Base-by-base conservation (phyloP, 2,888 invertebrate species). In the Tetropium fuscum region DNA sequence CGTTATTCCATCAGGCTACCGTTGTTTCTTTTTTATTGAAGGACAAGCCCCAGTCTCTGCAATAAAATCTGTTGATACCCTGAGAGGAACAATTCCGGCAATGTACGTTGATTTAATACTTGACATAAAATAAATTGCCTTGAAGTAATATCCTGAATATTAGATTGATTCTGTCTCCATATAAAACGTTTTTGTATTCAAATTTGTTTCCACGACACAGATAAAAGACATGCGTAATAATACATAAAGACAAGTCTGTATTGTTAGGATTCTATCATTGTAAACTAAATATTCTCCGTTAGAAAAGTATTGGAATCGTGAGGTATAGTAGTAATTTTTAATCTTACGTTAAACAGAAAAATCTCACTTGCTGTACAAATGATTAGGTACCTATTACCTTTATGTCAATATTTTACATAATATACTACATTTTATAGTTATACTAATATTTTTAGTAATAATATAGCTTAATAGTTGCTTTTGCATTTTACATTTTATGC, bases 191-290 rank as follows among this genome's bases (percentile, higher is more conserved):
- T 43, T 43, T 43, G 13, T 15, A 25, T 43, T 22, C 25, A 43
- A 43, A 43, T 43, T 43, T 43, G 22, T 10, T 43, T 43, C 25
- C 22, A 43, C 8, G 7, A 22, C 8, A 22, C 13, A 43, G 15
- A 43, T 43, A 25, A 43, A 22, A 22, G 3, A 8, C 15, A 6
- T 11, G 15, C 0, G 13, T 10, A 10, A 5, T 32, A 11, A 3
- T 30, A 11, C 2, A 30, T 11, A 10, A 5, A n/a, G 4, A 30
- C n/a, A 10, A 30, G 32, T 13, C n/a, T n/a, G n/a, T n/a, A n/a
- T n/a, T n/a, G n/a, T n/a, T n/a, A n/a, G n/a, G n/a, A n/a, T n/a
- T n/a, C n/a, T n/a, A n/a, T n/a, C n/a, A n/a, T n/a, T n/a, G 7
- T 32, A 32, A 8, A 30, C n/a, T n/a, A 30, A 1, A 30, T 10